Percentiles rank a stretch among this genome's conserved stretches.
phyloP scores from a whole-genome alignment of 2,113 vertebrate genomes.

The Sinocyclocheilus rhinocerous region DNA sequence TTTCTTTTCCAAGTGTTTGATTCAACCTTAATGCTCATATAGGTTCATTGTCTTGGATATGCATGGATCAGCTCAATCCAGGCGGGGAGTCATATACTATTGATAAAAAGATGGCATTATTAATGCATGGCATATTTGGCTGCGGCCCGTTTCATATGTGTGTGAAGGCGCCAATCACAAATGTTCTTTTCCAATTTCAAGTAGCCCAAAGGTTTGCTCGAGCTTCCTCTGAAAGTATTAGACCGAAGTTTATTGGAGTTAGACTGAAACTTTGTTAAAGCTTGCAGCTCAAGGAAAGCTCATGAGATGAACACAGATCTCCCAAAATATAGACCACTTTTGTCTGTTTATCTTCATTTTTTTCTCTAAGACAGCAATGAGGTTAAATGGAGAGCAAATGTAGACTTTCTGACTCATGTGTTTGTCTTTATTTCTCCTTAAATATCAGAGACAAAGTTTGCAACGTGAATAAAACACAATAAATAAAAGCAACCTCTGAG shows the following conservation, averaged over 20 bases:
- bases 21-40: slow-evolving; percentile 43
- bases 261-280: slow-evolving; percentile 15
- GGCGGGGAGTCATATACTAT: background rate
- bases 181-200: background rate
- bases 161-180: background rate
- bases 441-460: background rate
- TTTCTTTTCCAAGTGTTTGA: slow-evolving; percentile 15
- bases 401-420: background rate
- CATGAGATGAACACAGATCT: background rate
- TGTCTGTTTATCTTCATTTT: background rate
- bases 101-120: slow-evolving; percentile 34
- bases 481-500: background rate
- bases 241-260: background rate
- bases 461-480: background rate
- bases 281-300: background rate
- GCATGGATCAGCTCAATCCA: slow-evolving; percentile 26
- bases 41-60: slow-evolving; percentile 31
- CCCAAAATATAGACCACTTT: background rate
- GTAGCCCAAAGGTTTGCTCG: background rate
- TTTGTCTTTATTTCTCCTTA: background rate
- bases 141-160: background rate
- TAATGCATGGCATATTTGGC: slow-evolving; percentile 34
- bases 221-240: background rate
- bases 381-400: background rate
- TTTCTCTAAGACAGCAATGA: background rate